Conservation (phyloP, 2,797 vertebrate genomes). For the Pseudochromis fuscus region DNA sequence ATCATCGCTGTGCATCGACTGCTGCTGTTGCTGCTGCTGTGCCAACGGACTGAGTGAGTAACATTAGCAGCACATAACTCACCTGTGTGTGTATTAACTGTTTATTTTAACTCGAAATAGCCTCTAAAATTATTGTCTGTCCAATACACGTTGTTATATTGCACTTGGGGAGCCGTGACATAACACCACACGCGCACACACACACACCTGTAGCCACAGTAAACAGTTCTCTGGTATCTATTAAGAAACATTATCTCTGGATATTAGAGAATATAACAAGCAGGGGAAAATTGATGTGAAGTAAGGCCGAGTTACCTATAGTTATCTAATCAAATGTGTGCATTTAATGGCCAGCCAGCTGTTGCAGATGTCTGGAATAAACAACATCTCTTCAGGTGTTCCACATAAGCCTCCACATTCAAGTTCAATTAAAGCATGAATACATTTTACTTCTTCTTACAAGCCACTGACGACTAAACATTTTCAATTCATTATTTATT, state of each 20-base stretch:
- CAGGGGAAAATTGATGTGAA: background rate
- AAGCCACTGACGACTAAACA: too few species aligned
- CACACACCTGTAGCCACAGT: conserved; percentile 73
- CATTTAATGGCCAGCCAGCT: conserved; percentile 40
- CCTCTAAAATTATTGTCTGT: background rate
- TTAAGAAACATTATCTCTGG: background rate
- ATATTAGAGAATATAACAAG: too few species aligned
- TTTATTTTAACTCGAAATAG: background rate
- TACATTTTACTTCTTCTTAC: too few species aligned
- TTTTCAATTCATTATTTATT: too few species aligned
- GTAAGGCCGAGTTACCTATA: background rate
- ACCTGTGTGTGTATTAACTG: conserved; percentile 20
- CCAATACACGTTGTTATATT: background rate
- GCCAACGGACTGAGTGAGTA: conserved; percentile 74
- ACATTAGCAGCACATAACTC: conserved; percentile 38
- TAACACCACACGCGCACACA: conserved; percentile 13
- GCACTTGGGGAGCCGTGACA: conserved; percentile 41
- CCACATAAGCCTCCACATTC: background rate
- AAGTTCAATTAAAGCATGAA: too few species aligned
- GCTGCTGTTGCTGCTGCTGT: conserved; percentile 67
- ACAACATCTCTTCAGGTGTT: conserved; percentile 20
- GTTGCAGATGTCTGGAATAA: conserved; percentile 37
- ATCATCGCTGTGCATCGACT: conserved; percentile 57
- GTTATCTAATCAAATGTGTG: conserved; percentile 2
- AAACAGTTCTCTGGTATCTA: conserved; percentile 43